phyloP scores from a whole-genome alignment of 2,797 vertebrate species.

The Myotis daubentonii region DNA sequence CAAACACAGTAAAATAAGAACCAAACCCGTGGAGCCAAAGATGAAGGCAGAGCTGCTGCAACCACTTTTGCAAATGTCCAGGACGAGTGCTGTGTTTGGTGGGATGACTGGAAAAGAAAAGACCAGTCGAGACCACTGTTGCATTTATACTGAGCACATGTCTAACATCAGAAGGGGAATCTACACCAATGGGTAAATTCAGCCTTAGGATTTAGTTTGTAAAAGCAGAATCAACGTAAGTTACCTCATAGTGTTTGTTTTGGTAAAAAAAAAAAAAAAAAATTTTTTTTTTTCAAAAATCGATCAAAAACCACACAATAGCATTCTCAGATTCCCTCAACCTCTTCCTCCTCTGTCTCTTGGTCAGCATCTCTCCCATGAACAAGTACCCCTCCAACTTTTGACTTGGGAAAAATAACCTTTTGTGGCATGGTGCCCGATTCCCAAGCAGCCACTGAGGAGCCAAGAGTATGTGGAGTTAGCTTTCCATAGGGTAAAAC shows the following conservation, averaged over 20 bases:
- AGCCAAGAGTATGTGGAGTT: neutral
- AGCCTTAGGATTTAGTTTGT: neutral
- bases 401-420: neutral
- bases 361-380: neutral
- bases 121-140: neutral
- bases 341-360: neutral
- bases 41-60: neutral
- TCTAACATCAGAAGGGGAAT: neutral
- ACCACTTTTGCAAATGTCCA: neutral
- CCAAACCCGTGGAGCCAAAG: neutral
- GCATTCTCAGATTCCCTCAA: neutral
- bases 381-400: neutral
- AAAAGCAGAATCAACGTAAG: constrained; percentile 2
- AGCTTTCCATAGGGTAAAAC: neutral
- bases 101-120: neutral
- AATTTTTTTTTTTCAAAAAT: neutral
- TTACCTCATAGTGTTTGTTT: neutral
- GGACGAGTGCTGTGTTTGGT: neutral
- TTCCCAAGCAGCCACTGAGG: neutral
- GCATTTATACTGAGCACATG: neutral
- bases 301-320: neutral
- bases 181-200: neutral
- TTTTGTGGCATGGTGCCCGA: neutral
- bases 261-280: neutral
- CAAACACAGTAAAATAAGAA: neutral